These are phyloP conservation scores for Baronia brevicornis DNA, from an alignment of 2,888 invertebrate genomes.

Conservation along the genomic window DNA sequence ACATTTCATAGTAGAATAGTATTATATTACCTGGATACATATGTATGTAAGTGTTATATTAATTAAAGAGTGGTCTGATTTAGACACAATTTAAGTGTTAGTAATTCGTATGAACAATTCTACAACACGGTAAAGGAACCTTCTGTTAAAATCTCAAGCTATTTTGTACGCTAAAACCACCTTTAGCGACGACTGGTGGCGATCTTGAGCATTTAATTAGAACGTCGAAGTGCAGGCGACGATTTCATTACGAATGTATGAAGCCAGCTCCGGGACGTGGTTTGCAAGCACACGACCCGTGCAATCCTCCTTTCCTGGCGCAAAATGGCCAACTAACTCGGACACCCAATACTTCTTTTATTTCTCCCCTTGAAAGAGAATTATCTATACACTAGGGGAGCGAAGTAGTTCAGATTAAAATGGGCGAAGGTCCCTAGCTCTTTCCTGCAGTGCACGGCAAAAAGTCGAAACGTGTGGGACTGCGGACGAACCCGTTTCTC, in stretches of 20 bases:
- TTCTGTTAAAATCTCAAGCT: conserved; percentile 16
- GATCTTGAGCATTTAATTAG: conserved; percentile 49
- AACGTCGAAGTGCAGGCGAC: conserved; percentile 35
- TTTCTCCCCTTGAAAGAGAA: conserved; percentile 22
- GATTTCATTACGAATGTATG: conserved; percentile 68
- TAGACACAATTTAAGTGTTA: too few relatives aligned
- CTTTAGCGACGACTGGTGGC: conserved; percentile 17
- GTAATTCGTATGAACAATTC: conserved; percentile 7
- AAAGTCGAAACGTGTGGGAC: conserved; percentile 73
- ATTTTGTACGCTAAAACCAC: conserved; percentile 18
- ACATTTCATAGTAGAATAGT: too few relatives aligned
- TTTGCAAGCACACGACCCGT: conserved; percentile 56
- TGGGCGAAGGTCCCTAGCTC: conserved; percentile 51
- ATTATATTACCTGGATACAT: too few relatives aligned
- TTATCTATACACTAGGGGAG: conserved; percentile 27
- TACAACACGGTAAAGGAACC: conserved; percentile 6
- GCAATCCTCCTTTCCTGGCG: conserved; percentile 55
- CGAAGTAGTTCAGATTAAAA: conserved; percentile 35
- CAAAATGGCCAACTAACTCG: conserved; percentile 35
- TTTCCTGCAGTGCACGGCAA: conserved; percentile 63
- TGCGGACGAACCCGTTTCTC: conserved; percentile 70
- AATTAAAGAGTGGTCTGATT: too few relatives aligned
- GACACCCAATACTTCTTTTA: conserved; percentile 39
- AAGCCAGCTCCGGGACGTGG: conserved; percentile 48
- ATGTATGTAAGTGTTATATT: too few relatives aligned